phyloP scores from a whole-genome alignment of 2,113 vertebrate species.

The Leucosticte australis region DNA sequence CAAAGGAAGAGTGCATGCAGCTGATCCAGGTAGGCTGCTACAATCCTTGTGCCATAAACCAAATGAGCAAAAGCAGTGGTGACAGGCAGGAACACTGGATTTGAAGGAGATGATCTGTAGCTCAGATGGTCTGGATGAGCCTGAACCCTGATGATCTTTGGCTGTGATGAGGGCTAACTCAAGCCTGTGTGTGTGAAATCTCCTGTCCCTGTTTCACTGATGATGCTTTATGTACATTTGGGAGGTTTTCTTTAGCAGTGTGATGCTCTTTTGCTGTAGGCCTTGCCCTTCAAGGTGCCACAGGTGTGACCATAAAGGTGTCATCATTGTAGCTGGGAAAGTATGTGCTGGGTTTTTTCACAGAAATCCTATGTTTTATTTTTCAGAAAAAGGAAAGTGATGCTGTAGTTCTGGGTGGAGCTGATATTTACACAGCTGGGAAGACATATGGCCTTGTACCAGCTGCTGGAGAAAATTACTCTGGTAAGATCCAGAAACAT shows the following conservation, averaged over 20 bases:
- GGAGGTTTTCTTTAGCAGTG: neutral
- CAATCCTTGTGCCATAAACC: neutral
- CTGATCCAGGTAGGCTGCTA: constrained; percentile 81
- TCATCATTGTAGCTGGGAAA: neutral
- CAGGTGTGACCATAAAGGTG: constrained; percentile 53
- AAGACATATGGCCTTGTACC: constrained; percentile 86
- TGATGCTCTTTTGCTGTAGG: neutral
- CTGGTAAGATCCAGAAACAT: constrained; percentile 70
- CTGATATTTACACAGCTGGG: constrained; percentile 88
- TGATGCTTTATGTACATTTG: neutral
- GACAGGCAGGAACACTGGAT: neutral
- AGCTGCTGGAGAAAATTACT: constrained; percentile 88
- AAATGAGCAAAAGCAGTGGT: neutral
- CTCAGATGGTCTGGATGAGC: neutral
- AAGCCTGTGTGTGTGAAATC: neutral
- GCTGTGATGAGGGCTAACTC: neutral
- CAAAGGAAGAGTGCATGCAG: constrained; percentile 83
- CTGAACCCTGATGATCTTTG: neutral
- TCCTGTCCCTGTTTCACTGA: neutral
- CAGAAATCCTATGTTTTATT: neutral
- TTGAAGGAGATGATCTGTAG: neutral
- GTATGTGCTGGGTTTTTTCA: neutral
- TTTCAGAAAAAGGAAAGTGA: constrained; percentile 83
- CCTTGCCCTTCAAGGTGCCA: neutral
- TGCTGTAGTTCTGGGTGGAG: constrained; percentile 83